Conservation (phyloP, 92 coral and sea anemone genomes). For the Isaurus tuberculatus region DNA sequence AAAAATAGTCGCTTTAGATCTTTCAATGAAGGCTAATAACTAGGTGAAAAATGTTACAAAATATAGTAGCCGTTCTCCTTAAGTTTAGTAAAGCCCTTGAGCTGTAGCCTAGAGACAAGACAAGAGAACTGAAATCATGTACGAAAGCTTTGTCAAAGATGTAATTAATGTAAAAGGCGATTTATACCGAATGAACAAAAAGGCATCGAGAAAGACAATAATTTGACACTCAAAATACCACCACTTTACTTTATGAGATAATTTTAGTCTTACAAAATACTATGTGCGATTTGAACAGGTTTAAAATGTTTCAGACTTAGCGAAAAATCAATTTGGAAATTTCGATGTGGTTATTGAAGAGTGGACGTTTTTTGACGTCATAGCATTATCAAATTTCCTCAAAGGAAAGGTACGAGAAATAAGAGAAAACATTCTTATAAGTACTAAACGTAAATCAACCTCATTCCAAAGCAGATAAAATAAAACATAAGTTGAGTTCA, state of each 20-base stretch:
- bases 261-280: not conserved
- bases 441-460: not conserved
- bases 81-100: not conserved
- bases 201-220: not conserved
- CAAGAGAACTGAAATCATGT: not conserved
- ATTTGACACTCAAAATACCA: not conserved
- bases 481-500: not conserved
- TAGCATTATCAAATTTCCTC: not conserved
- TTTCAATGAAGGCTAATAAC: not conserved
- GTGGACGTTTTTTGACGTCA: not conserved
- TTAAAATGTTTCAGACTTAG: conserved; percentile 1
- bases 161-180: not conserved
- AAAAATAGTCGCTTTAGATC: not conserved
- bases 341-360: not conserved
- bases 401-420: not conserved
- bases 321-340: not conserved
- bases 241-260: not conserved
- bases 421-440: no score
- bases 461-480: not conserved
- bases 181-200: not conserved
- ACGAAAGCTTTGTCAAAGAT: not conserved
- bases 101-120: not conserved
- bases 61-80: not conserved
- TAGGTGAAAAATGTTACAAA: not conserved
- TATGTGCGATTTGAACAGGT: no score